Base-by-base conservation (phyloP, 2,113 vertebrate species). In the Ochotona princeps region DNA sequence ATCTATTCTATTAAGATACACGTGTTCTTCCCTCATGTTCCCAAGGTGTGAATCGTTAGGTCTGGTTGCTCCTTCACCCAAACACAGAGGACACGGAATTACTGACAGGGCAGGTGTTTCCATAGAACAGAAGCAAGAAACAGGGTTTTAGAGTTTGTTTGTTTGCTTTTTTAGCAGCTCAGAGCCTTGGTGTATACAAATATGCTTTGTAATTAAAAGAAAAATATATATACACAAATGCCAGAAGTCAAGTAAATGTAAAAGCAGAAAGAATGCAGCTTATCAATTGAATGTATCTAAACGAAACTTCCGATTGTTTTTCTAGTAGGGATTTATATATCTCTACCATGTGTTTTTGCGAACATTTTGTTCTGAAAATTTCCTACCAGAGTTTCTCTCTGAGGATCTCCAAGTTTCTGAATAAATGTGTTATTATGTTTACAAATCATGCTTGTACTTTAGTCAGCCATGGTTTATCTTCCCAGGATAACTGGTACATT, bases 301-400 rank as follows among this genome's bases (percentile, higher is more conserved):
- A 23, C 60, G 32, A 38, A 88, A 93, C 9, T 80, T 93, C 95
- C 83, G 73, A 80, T 44, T 44, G 38, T 47, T 84, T 92, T 96
- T 92, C 74, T 25, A 0, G 78, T 78, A 60, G 23, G 0, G 28
- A 38, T 60, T 87, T 93, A 18, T 70, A 3, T 61, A 12, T 83
- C 61, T 90, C 72, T 89, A 86, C 63, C 1, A 69, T 90, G 49
- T 13, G 17, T 87, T 60, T 93, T 60, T 83, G 85, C 81, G 75
- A 75, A 84, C 14, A 23, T 92, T 96, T 92, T 96, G 74, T 96
- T 96, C 75, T 94, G 63, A 78, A 90, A 96, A 89, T 94, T 80
- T 89, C 47, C 87, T 92, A 1, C 93, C 60, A 30, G 94, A 23
- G 69, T 60, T 76, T 96, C 97, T 61, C 5, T 95, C 47, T 94